These are phyloP conservation scores for Melieria picta DNA, from an alignment of 2,888 invertebrate genomes.

Conservation along the genomic window DNA sequence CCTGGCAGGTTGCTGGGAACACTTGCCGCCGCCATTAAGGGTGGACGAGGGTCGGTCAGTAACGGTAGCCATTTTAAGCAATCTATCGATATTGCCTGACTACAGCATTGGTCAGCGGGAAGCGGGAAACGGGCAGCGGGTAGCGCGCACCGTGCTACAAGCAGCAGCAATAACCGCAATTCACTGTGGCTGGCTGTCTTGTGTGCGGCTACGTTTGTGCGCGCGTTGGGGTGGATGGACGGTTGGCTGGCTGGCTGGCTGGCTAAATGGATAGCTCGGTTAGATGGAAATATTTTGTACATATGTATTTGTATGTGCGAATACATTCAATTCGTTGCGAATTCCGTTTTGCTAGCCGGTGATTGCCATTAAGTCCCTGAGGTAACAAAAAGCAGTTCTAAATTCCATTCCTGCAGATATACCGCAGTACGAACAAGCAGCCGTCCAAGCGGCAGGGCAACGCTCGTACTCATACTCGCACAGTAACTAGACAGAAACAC, in stretches of 20 bases:
- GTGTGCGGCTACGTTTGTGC: not conserved
- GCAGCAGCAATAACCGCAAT: too few relatives aligned
- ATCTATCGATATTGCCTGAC: slow-evolving; percentile 32
- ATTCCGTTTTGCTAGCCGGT: slow-evolving; percentile 45
- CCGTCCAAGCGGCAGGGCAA: not conserved
- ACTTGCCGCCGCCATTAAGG: slow-evolving; percentile 33
- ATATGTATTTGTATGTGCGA: not conserved
- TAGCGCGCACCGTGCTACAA: too few relatives aligned
- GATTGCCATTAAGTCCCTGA: slow-evolving; percentile 57
- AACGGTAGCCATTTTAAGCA: slow-evolving; percentile 52
- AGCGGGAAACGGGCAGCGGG: too few relatives aligned
- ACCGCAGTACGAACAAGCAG: not conserved
- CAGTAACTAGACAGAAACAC: too few relatives aligned
- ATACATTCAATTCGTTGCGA: slow-evolving; percentile 49
- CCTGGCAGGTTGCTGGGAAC: too few relatives aligned
- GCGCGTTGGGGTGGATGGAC: not conserved
- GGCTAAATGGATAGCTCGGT: not conserved
- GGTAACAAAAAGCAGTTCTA: slow-evolving; percentile 45
- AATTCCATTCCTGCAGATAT: slow-evolving; percentile 38
- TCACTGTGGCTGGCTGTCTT: too few relatives aligned
- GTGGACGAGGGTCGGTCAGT: slow-evolving; percentile 41
- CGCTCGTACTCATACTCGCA: too few relatives aligned
- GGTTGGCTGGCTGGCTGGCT: not conserved
- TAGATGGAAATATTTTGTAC: not conserved
- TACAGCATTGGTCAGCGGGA: slow-evolving; percentile 14